Conservation (phyloP, 1,140 invertebrate genomes). For the Drosophila miranda region DNA sequence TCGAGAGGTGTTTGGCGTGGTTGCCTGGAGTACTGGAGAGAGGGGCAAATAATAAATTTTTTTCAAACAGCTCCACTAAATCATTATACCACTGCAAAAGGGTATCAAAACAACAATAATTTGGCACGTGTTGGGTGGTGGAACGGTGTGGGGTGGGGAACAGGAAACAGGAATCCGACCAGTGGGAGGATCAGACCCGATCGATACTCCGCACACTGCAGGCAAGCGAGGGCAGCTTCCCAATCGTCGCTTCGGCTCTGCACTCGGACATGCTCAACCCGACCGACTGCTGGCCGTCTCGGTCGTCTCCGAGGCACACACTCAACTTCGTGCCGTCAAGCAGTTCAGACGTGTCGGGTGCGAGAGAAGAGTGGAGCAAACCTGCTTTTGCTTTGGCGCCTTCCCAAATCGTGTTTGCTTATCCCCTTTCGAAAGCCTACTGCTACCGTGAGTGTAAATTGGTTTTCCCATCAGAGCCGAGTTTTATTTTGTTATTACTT, state of each 20-base stretch:
- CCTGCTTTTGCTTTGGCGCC: too few relatives aligned
- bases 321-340: slow-evolving; percentile 13
- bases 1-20: too few relatives aligned
- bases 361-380: neutral
- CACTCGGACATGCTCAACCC: slow-evolving; percentile 17
- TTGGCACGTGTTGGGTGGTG: slow-evolving; percentile 43
- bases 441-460: too few relatives aligned
- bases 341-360: slow-evolving; percentile 15
- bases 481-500: too few relatives aligned
- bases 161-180: neutral
- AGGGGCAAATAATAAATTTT: too few relatives aligned
- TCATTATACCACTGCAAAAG: too few relatives aligned
- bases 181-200: neutral
- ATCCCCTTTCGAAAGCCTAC: too few relatives aligned
- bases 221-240: slow-evolving; percentile 13
- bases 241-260: slow-evolving; percentile 37
- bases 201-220: neutral
- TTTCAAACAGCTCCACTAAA: too few relatives aligned
- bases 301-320: too few relatives aligned
- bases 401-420: too few relatives aligned
- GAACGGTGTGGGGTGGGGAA: neutral
- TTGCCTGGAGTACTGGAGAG: too few relatives aligned
- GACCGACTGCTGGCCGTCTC: slow-evolving; percentile 26
- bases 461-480: too few relatives aligned
- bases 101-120: slow-evolving; percentile 25